A percentile compares a stretch with the other conserved stretches of the same genome.
Conservation (phyloP, 2,888 invertebrate genomes). For the Salticus scenicus region DNA sequence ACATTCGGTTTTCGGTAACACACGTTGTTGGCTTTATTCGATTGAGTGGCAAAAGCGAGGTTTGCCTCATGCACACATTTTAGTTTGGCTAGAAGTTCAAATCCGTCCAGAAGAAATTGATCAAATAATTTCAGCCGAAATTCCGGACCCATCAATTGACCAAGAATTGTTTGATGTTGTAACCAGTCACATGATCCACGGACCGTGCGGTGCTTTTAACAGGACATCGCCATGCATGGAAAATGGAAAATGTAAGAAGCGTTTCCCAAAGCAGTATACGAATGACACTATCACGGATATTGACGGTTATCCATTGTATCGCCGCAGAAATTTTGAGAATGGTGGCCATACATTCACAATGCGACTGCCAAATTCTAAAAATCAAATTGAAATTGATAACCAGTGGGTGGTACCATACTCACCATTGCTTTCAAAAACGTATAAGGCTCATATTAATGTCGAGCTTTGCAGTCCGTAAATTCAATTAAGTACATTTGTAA, state of each 20-base stretch:
- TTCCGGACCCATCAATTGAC: background rate
- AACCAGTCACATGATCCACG: no score
- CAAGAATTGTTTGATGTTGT: background rate
- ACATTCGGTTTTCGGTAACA: no score
- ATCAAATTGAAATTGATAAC: background rate
- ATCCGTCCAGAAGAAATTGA: no score
- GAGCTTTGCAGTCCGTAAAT: background rate
- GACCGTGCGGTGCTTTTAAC: background rate
- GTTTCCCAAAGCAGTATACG: background rate
- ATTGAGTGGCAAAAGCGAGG: no score
- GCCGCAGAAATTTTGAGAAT: slow-evolving; percentile 10
- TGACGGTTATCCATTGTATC: slow-evolving; percentile 12
- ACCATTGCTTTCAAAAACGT: background rate
- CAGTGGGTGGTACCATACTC: slow-evolving; percentile 15
- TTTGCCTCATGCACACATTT: background rate
- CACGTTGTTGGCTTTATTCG: no score
- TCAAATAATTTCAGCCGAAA: background rate
- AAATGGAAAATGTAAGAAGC: background rate
- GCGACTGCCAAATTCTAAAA: background rate
- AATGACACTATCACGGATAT: background rate
- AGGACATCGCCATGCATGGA: background rate
- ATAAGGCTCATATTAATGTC: slow-evolving; percentile 14
- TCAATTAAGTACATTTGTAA: slow-evolving; percentile 24
- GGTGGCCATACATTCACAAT: background rate
- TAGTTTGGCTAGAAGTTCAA: no score